Conservation (phyloP, 2,888 invertebrate species). For the Drosophila aldrichi region DNA sequence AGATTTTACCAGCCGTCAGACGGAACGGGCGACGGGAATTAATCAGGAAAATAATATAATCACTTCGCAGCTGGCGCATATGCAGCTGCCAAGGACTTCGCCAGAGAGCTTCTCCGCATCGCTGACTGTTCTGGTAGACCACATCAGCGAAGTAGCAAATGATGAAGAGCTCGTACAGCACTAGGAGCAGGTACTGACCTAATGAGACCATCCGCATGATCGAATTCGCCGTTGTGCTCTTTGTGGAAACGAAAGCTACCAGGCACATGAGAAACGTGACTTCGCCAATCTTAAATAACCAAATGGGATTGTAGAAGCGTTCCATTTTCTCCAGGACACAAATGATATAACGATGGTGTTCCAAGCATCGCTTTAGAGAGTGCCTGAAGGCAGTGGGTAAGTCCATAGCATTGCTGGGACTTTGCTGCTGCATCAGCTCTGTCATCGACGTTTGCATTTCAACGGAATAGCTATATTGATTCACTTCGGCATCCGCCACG, state of each 20-base stretch:
- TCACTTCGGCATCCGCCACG: conserved; percentile 56
- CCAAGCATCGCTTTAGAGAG: conserved; percentile 73
- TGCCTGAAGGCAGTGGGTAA: conserved; percentile 60
- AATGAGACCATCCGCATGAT: conserved; percentile 75
- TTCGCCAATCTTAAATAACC: conserved; percentile 81
- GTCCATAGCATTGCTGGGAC: not conserved
- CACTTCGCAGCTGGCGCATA: conserved; percentile 64
- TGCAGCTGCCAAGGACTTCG: conserved; percentile 81
- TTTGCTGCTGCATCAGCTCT: conserved; percentile 20
- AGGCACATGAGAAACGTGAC: conserved; percentile 82
- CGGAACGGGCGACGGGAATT: conserved; percentile 66
- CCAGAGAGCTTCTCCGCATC: conserved; percentile 77
- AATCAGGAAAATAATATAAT: conserved; percentile 74
- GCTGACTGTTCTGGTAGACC: conserved; percentile 73
- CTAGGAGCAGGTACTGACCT: conserved; percentile 76
- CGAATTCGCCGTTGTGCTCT: conserved; percentile 76
- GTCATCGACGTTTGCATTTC: conserved; percentile 49
- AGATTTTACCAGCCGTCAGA: conserved; percentile 81
- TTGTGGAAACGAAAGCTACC: conserved; percentile 81
- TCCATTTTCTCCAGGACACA: conserved; percentile 77
- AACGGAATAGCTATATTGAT: conserved; percentile 69
- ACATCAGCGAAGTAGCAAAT: conserved; percentile 82
- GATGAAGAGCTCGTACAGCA: conserved; percentile 78
- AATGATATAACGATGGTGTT: conserved; percentile 81
- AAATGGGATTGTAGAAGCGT: conserved; percentile 80